These are phyloP conservation scores for Myotis findleyi DNA, from an alignment of 2,797 vertebrate species.

Conservation along the genomic window DNA sequence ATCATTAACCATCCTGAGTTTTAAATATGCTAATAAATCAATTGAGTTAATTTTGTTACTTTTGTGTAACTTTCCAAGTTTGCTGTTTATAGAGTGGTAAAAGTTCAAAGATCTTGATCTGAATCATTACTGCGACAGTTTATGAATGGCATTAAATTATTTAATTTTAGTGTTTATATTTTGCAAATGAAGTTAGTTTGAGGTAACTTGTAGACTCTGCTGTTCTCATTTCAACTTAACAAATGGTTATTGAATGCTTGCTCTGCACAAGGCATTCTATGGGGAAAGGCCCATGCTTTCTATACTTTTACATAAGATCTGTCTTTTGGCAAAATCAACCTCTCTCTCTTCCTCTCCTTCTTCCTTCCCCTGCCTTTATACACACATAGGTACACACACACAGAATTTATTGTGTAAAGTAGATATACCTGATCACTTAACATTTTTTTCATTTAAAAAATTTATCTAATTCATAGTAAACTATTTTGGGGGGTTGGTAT, in stretches of 20 bases:
- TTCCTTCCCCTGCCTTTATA: neutral
- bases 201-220: neutral
- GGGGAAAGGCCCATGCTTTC: neutral
- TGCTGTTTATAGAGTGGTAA: neutral
- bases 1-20: constrained; percentile 4
- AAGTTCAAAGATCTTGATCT: constrained; percentile 46
- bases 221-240: constrained; percentile 18
- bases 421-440: neutral
- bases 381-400: neutral
- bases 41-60: constrained; percentile 35
- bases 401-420: neutral
- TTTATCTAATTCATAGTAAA: neutral
- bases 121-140: constrained; percentile 43
- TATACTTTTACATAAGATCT: neutral
- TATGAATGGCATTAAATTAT: constrained; percentile 39
- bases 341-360: neutral
- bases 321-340: neutral
- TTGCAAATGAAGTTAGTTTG: constrained; percentile 47
- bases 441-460: neutral
- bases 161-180: constrained; percentile 57
- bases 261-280: neutral
- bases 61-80: constrained; percentile 46
- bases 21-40: constrained; percentile 57
- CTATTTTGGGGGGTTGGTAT: neutral
- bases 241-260: neutral